Base-by-base conservation (phyloP, 1,140 invertebrate genomes). In the Caerostris darwini region DNA sequence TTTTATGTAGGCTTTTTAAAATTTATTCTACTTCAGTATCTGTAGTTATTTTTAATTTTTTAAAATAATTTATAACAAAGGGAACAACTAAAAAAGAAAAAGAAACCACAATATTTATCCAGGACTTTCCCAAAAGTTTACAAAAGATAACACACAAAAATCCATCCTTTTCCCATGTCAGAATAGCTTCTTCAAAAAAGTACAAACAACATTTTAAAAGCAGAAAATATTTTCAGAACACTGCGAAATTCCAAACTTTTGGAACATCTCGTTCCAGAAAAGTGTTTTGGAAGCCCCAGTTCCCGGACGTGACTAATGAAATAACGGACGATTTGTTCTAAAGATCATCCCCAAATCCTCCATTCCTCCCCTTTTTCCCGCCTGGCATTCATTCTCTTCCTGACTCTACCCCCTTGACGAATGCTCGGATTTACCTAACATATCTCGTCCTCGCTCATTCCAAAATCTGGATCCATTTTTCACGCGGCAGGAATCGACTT, bases 401-500 rank as follows among this genome's bases (percentile, higher is more conserved):
- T 34, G 34, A 12, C 34, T 50, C 71, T 77, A 53, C 71, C 71
- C 71, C 71, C 59, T 87, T 87, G 85, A 87, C 85, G 85, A 87
- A 87, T 87, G 85, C 85, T 58, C 59, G 85, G 85, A 87, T 87
- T 87, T 87, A 87, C 85, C 85, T 61, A 87, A 87, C 85, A 87
- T 64, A 87, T 87, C 85, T 58, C 85, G 85, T 87, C 57, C 85
- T 77, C 71, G 53, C 71, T 77, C 71, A 77, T 77, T 77, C 85
- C 85, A 87, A 87, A 87, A 87, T 87, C 85, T 64, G 59, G 85
- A 54, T 61, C 57, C 85, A 87, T 87, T 87, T 87, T 87, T 87
- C 85, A 87, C 85, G 34, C 85, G 19, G 14, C 59, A 50, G 57
- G 85, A 87, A 61, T 64, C 85, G 34, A 87, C 85, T 87, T 87